Conservation (phyloP, 2,797 vertebrate genomes). For the Todus mexicanus region DNA sequence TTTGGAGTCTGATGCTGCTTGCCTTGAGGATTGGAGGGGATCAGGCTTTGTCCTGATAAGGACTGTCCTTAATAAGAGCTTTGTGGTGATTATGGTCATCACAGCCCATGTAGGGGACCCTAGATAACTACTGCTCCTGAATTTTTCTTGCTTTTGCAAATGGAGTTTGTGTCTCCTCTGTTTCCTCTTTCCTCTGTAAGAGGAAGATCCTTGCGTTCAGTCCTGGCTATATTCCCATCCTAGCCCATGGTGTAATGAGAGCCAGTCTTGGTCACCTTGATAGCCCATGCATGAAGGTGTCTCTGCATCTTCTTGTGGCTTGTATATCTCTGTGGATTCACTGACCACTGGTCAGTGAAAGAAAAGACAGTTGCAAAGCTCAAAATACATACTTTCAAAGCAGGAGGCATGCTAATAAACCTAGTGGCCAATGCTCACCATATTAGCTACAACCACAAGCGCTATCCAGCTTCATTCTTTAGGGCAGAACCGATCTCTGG, state of each 20-base stretch:
- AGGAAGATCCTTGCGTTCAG: background rate
- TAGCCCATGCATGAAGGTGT: background rate
- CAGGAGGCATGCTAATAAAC: background rate
- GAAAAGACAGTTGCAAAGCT: background rate
- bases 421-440: background rate
- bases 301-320: background rate
- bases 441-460: background rate
- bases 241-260: fast-evolving
- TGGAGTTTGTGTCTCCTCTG: background rate
- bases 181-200: too few species aligned
- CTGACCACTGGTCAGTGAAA: background rate
- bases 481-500: background rate
- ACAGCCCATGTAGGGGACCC: background rate
- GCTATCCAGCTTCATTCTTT: background rate
- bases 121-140: background rate
- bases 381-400: background rate
- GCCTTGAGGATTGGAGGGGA: background rate
- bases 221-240: background rate
- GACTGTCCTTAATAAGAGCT: background rate
- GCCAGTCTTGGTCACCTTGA: background rate
- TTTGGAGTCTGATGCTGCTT: background rate
- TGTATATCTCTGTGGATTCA: background rate
- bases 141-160: background rate
- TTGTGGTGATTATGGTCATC: background rate
- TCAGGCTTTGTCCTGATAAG: background rate